A percentile compares a stretch with the other conserved stretches of the same genome.
Evolutionary conservation across 2,113 vertebrate genomes (phyloP).

Genomic region (Bubalus kerabau): DNA sequence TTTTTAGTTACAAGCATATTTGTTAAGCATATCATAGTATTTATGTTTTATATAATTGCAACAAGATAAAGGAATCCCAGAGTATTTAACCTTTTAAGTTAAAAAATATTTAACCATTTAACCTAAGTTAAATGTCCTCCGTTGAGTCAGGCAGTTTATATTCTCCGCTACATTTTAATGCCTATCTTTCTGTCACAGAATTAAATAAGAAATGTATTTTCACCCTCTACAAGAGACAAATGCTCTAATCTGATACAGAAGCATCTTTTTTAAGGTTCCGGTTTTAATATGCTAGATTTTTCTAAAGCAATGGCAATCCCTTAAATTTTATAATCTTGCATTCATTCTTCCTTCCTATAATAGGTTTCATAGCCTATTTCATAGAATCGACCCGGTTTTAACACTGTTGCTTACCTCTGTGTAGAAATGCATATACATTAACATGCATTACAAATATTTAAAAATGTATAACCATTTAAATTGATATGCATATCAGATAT

Average conservation of each 20-base stretch:
- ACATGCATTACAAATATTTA: background rate
- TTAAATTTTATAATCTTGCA: background rate
- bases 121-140: background rate
- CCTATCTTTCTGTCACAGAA: background rate
- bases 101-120: background rate
- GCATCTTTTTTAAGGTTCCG: background rate
- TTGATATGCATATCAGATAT: background rate
- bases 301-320: background rate
- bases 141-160: background rate
- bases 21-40: background rate
- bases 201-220: background rate
- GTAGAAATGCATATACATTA: background rate
- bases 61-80: background rate
- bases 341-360: background rate
- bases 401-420: background rate
- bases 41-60: background rate
- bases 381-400: background rate
- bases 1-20: background rate
- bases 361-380: background rate
- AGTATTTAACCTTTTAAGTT: background rate
- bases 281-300: background rate
- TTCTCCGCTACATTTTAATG: background rate
- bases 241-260: background rate
- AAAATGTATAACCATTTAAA: background rate
- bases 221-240: background rate